Evolutionary conservation across 2,113 vertebrate genomes (phyloP), one percentile per base, ranked within the genome.

Genomic region (Macrotus californicus): DNA sequence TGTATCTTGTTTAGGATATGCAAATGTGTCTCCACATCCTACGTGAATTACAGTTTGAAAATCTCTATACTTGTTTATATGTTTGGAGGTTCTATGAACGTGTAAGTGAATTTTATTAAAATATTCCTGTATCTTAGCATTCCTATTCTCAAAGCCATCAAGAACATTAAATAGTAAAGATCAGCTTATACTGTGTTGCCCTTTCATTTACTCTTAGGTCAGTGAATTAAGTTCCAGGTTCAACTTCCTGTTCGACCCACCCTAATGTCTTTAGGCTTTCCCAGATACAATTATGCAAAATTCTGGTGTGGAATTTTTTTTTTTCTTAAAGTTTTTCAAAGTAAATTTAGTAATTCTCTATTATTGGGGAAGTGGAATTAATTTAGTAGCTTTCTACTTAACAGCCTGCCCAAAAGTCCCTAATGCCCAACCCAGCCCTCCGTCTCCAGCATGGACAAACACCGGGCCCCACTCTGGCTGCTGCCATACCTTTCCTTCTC

Each of bases 291-390:
- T 70, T 66, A 66, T 46, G 39, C 6, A 80, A 84, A 92, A 87
- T 91, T 80, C 54, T 80, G 61, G 24, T 69, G 48, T 87, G 36
- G 70, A 18, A 10, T 90, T 67, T 88, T 22, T 90, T 90, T 87
- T 91, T 81, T 36, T 36, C 7, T 95, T 85, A 70, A 94, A 18
- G 3, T 14, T 84, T 96, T 94, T 77, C 36, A 67, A 77, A 50
- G 21, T 84, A 88, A 95, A 72, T n/a, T 52, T 52, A 48, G 36
- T 84, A 56, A 80, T 85, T 43, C 21, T 70, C 19, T 61, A 4
- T 52, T 87, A 11, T 67, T 77, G 81, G 15, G n/a, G 7, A 92
- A 87, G 5, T 81, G 8, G 52, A 75, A 24, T 90, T 79, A 67
- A 52, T 50, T 87, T 80, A 70, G 76, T 48, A 84, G 21, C 26